Base-by-base conservation (phyloP, 2,888 invertebrate genomes). In the Drosophila colorata region DNA sequence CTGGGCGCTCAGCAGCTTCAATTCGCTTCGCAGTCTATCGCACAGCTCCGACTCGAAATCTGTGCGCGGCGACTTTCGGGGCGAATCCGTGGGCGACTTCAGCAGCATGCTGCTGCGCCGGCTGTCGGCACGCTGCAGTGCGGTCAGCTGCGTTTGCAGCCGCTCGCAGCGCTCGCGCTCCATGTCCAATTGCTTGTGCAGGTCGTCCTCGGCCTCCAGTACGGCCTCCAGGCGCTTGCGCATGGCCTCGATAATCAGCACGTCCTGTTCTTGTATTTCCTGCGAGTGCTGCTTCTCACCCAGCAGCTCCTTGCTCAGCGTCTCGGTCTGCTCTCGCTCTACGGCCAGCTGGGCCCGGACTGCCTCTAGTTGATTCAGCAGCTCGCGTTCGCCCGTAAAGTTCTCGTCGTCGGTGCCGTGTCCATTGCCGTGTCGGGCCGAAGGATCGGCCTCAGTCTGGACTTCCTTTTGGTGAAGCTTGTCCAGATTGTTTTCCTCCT, bases 171-270 rank as follows among this genome's bases (percentile, higher is more conserved):
- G 93, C 20, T 93, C 93, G 2, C 93, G 91, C 74, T 94, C 93
- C 28, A 92, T 91, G 44, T 94, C 93, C 41, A 95, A 91, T 7
- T 94, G 91, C 51, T 94, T 94, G 75, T 95, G 94, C 35, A 95
- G 91, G 74, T 95, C 94, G 38, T 94, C 93, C 81, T 96, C 95
- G 1, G 94, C 94, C 43, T 94, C 93, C 88, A 96, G 92, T 0
- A 95, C 94, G 0, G 93, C 93, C 74, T 96, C 95, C 5, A 96
- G 90, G 0, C 95, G 93, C 65, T 94, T 93, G 74, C 95, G 93
- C 79, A 95, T 93, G 58, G 95, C 94, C 82, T 94, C 93, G 71
- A 95, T 95, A 90, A 95, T 94, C 78, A 94, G 93, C 0, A 95
- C 94, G 90, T 95, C 95, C 90, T 95, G 95, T 25, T 94, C 93